phyloP scores from a whole-genome alignment of 2,888 invertebrate species.

The Ophioninae sp. region DNA sequence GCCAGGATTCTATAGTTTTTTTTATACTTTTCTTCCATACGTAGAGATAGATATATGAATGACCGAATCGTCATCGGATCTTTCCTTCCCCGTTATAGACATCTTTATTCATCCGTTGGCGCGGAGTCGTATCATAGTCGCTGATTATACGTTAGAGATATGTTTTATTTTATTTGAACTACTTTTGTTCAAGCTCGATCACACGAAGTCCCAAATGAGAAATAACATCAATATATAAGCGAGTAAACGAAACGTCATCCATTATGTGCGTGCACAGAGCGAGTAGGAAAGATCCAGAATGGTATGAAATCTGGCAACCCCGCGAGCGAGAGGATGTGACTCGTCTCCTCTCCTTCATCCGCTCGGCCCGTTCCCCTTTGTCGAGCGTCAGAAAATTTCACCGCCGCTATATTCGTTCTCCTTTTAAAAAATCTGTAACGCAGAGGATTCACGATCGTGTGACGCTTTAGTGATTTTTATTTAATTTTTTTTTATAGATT shows the following conservation, averaged over 20 bases:
- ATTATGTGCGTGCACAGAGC: background rate
- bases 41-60: background rate
- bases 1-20: background rate
- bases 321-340: slow-evolving; percentile 32
- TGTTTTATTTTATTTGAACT: too few relatives aligned
- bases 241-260: background rate
- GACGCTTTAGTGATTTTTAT: slow-evolving; percentile 1
- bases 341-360: slow-evolving; percentile 1
- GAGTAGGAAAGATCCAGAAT: slow-evolving; percentile 2
- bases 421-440: slow-evolving; percentile 30
- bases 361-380: slow-evolving; percentile 17
- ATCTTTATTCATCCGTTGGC: background rate
- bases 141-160: background rate
- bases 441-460: background rate
- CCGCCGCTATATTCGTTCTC: slow-evolving; percentile 36
- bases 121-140: too few relatives aligned
- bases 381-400: slow-evolving; percentile 56
- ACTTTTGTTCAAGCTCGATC: too few relatives aligned
- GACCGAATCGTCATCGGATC: background rate
- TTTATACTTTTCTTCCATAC: background rate
- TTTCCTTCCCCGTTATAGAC: background rate
- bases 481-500: background rate
- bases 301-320: slow-evolving; percentile 26
- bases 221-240: background rate
- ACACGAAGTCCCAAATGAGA: background rate